Evolutionary conservation across 2,888 invertebrate species (phyloP), one percentile per base, ranked within the genome.

Genomic region (Cabera pusaria): DNA sequence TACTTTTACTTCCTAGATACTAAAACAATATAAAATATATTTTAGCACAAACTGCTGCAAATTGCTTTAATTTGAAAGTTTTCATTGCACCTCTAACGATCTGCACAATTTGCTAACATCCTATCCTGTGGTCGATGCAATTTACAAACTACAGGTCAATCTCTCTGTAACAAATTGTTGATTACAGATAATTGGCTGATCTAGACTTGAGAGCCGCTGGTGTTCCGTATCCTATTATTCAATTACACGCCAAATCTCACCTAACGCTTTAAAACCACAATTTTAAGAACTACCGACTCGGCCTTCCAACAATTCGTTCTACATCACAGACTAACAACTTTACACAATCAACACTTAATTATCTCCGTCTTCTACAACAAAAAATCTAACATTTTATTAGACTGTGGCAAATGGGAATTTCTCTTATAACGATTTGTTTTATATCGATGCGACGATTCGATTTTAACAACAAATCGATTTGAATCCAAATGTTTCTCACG

Each of bases 181-280:
- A 86, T 85, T 82, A 67, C 63, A 68, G 64, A 63, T 82, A 80
- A 85, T 82, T 47, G 73, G 63, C 60, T 60, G 56, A 62, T 64
- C 62, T 49, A 63, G 69, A 69, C 67, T 70, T 71, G 71, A 74
- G 72, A 81, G 85, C 85, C 82, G 85, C 85, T 65, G 83, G 82
- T 82, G 76, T 85, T 83, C 75, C 72, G 71, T 75, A 62, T n/a
- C 64, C 68, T 62, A 78, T 85, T 84, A 84, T 81, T 80, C 65
- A 76, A 85, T 85, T 85, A 78, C 71, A 85, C 79, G 77, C 74
- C 61, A 61, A 69, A 79, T 78, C 68, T 59, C 56, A 72, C 71
- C 66, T 69, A 78, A 75, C 70, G 71, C 73, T 70, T 72, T 60
- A 56, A 66, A 58, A 69, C 64, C 68, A 65, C 64, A 58, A 58